Evolutionary conservation across 2,888 invertebrate species (phyloP), one percentile per base, ranked within the genome.

Genomic region (Tryphoninae sp.): DNA sequence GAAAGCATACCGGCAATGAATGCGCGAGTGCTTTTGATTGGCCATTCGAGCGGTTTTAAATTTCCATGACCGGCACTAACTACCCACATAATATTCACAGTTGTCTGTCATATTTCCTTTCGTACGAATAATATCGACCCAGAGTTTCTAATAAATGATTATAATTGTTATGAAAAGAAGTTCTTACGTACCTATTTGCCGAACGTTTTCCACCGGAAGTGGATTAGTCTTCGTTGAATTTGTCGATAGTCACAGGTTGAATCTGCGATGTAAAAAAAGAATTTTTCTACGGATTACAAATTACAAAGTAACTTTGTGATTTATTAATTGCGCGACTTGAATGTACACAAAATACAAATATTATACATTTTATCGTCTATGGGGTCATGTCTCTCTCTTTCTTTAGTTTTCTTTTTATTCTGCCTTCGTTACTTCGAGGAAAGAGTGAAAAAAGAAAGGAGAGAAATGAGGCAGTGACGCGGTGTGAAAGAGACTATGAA

Each of bases 261-360:
- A n/a, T 53, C n/a, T 16, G 4, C 22, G 26, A n/a, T 11, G 45
- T 13, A 2, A 58, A 49, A 33, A 49, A 76, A 65, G 33, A 1
- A 40, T 16, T 62, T 67, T 23, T 33, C 26, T 26, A 2, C n/a
- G 16, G 33, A 55, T 61, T 62, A 64, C 49, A 73, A 80, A 78
- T 62, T 69, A 68, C 45, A 77, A 69, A 80, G 53, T 81, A 61
- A 64, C 53, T 80, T 81, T 78, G 77, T 83, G 75, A 68, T 76
- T 83, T 87, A 84, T 86, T 84, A 78, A 84, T 81, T 83, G 83
- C 81, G 79, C 82, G 80, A 85, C 75, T 84, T 59, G 64, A 84
- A 85, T 89, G 86, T 88, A 88, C 88, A 89, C 86, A 89, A 86
- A 84, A 85, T 87, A 86, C 89, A 89, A 89, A 88, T 89, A 88